phyloP scores from a whole-genome alignment of 53 echinoderm and acorn worm species.

The Astropecten irregularis region DNA sequence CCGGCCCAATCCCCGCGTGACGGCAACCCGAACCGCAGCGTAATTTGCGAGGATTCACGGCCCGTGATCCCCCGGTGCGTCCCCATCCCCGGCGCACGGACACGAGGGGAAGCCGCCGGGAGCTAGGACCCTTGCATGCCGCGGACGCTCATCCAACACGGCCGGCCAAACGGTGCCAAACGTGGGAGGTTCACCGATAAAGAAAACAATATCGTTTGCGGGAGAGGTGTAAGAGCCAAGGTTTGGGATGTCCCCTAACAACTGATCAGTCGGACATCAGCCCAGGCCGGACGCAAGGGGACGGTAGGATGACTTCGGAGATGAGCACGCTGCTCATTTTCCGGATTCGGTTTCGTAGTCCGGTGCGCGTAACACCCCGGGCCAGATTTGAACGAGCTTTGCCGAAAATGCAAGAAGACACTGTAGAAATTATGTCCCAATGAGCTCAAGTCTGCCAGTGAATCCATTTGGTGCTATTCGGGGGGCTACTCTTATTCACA shows the following conservation, averaged over 20 bases:
- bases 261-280: not conserved
- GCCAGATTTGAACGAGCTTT: not conserved
- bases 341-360: not conserved
- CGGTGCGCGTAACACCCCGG: not conserved
- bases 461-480: too few species aligned
- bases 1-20: constrained; percentile 28
- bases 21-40: constrained; percentile 52
- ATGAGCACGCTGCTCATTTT: not conserved
- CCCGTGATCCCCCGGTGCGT: constrained; percentile 50
- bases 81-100: not conserved
- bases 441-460: too few species aligned
- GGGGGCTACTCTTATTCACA: too few species aligned
- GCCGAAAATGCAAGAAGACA: too few species aligned
- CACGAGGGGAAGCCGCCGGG: too few species aligned
- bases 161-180: constrained; percentile 39
- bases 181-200: constrained; percentile 51
- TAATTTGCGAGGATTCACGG: constrained; percentile 38
- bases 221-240: constrained; percentile 23
- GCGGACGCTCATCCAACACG: too few species aligned
- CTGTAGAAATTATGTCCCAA: too few species aligned
- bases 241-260: constrained; percentile 21
- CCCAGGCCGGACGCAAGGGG: too few species aligned
- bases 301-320: too few species aligned
- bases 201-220: constrained; percentile 57
- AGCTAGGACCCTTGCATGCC: too few species aligned